A percentile compares a stretch with the other conserved stretches of the same genome.
These are phyloP conservation scores for Amyelois transitella DNA, from an alignment of 1,140 invertebrate genomes.

Conservation along the genomic window DNA sequence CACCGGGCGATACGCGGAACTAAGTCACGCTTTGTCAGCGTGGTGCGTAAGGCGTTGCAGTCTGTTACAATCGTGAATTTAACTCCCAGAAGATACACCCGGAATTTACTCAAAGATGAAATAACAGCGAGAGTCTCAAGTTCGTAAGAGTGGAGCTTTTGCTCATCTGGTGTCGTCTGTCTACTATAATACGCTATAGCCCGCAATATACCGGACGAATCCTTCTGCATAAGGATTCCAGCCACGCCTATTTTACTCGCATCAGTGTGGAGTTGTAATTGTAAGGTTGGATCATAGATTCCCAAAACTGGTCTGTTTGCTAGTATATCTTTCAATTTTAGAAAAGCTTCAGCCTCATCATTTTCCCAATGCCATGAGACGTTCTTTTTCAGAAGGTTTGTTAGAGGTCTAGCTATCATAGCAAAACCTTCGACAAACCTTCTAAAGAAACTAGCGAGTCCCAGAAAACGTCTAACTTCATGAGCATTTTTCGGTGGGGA, in stretches of 20 bases:
- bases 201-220: neutral
- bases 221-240: constrained; percentile 7
- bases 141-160: neutral
- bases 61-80: neutral
- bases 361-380: neutral
- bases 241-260: constrained; percentile 9
- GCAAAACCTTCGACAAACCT: too few species aligned
- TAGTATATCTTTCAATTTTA: neutral
- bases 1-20: neutral
- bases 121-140: neutral
- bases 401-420: neutral
- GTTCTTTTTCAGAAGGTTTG: too few species aligned
- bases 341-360: constrained; percentile 5
- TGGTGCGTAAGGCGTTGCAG: neutral
- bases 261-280: constrained; percentile 9
- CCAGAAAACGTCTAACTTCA: constrained; percentile 1
- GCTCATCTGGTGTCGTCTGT: neutral
- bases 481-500: neutral
- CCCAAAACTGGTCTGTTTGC: constrained; percentile 1
- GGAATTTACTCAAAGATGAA: neutral
- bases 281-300: constrained; percentile 4
- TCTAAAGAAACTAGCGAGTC: constrained; percentile 1
- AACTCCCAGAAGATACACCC: neutral
- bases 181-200: constrained; percentile 1
- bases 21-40: neutral